Evolutionary conservation across 2,797 vertebrate species (phyloP).

Genomic region (Acanthiza pusilla): DNA sequence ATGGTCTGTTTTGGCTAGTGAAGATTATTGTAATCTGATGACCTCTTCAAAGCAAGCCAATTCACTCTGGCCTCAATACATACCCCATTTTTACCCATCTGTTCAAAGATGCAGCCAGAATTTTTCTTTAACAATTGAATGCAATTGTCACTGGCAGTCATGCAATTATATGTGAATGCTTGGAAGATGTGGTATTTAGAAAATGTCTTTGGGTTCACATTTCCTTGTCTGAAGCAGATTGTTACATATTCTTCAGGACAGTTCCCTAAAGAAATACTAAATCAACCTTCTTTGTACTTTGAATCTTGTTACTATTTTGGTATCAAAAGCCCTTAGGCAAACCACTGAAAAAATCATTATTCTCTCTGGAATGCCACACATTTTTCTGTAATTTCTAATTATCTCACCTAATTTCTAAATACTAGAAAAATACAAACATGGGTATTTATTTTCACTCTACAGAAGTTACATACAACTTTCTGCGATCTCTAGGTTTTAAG

Average conservation of each 20-base stretch:
- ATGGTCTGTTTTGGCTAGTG: constrained; percentile 17
- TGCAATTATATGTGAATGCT: constrained; percentile 2
- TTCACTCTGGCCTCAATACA: constrained; percentile 19
- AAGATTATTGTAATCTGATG: constrained; percentile 35
- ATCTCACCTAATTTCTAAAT: background rate
- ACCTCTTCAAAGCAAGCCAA: constrained; percentile 27
- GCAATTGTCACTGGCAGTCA: background rate
- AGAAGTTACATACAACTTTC: background rate
- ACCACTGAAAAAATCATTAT: background rate
- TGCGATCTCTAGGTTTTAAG: background rate
- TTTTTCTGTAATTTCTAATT: background rate
- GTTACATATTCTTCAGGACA: constrained; percentile 46
- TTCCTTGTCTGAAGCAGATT: constrained; percentile 49
- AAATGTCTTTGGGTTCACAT: constrained; percentile 55
- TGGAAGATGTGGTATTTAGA: constrained; percentile 22
- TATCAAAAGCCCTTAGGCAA: constrained; percentile 24
- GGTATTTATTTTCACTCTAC: background rate
- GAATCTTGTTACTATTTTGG: constrained; percentile 28
- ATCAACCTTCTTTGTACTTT: constrained; percentile 44
- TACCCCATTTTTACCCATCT: constrained; percentile 31
- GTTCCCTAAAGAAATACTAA: constrained; percentile 21
- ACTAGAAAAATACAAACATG: background rate
- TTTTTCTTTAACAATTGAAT: constrained; percentile 17
- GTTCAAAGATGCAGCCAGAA: constrained; percentile 22
- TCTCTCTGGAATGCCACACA: background rate